Conservation (phyloP, 2,888 invertebrate genomes). For the Drosophila prolongata region DNA sequence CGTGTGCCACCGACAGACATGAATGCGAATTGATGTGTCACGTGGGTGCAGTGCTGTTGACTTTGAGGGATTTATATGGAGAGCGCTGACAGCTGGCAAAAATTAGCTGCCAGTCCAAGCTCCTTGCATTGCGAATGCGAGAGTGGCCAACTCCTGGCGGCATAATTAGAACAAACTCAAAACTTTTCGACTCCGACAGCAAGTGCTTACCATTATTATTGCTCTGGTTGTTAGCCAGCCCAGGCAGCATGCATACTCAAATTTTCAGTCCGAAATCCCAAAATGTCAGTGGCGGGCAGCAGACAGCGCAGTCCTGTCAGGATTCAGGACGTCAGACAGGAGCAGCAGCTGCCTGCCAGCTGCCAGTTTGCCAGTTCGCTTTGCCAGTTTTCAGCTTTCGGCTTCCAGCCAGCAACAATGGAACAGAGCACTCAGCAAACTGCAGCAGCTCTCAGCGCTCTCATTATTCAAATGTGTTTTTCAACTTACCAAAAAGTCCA, state of each 20-base stretch:
- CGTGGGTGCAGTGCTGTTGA: conserved; percentile 71
- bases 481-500: conserved; percentile 10
- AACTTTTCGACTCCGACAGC: conserved; percentile 45
- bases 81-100: conserved; percentile 70
- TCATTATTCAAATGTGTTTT: conserved; percentile 70
- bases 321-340: conserved; percentile 39
- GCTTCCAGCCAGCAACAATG: conserved; percentile 32
- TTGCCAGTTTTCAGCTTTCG: background rate
- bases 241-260: conserved; percentile 60
- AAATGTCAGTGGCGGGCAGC: conserved; percentile 63
- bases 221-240: conserved; percentile 36
- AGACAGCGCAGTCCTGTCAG: conserved; percentile 39
- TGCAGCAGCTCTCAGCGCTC: conserved; percentile 54
- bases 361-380: conserved; percentile 17
- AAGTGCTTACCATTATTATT: conserved; percentile 35
- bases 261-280: conserved; percentile 69
- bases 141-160: conserved; percentile 46
- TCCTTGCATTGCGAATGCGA: conserved; percentile 1
- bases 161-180: conserved; percentile 64
- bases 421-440: conserved; percentile 46
- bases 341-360: conserved; percentile 39
- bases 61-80: conserved; percentile 75
- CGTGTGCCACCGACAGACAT: conserved; percentile 46
- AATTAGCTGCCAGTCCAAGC: conserved; percentile 59
- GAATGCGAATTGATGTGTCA: conserved; percentile 78